phyloP scores from a whole-genome alignment of 2,888 invertebrate species.

The Tethea ocularis region DNA sequence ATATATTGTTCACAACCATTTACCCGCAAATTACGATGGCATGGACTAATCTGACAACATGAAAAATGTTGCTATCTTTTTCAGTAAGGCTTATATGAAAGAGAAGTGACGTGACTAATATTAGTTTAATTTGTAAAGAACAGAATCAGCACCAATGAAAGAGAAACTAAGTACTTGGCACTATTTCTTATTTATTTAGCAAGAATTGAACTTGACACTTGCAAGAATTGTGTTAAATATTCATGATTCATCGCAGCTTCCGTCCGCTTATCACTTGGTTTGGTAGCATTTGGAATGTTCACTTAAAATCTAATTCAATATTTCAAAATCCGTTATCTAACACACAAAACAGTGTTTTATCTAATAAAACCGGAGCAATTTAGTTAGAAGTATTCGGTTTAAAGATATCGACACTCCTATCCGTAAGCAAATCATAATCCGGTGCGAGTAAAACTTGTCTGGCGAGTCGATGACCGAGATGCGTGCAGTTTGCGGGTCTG shows the following conservation, averaged over 20 bases:
- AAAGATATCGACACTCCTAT: background rate
- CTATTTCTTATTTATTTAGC: background rate
- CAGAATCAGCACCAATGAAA: no score
- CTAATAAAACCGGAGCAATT: background rate
- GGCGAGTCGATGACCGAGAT: constrained; percentile 70
- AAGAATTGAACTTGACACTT: background rate
- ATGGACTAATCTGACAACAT: no score
- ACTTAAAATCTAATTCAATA: background rate
- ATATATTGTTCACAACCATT: no score
- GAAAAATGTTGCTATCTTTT: no score
- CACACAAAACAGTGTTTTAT: background rate
- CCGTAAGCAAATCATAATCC: constrained; percentile 37
- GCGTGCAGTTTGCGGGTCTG: constrained; percentile 42
- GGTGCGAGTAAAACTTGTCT: constrained; percentile 61
- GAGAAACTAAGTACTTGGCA: background rate
- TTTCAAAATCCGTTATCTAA: background rate
- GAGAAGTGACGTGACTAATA: no score
- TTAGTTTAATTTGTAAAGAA: no score
- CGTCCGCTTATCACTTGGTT: constrained; percentile 3
- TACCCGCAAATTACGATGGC: no score
- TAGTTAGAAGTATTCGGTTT: background rate
- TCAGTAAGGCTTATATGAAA: no score
- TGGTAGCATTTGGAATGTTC: background rate
- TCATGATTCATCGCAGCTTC: constrained; percentile 5
- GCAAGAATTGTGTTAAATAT: constrained; percentile 5